Conservation (phyloP, 2,888 invertebrate genomes). For the Acrocera orbiculus region DNA sequence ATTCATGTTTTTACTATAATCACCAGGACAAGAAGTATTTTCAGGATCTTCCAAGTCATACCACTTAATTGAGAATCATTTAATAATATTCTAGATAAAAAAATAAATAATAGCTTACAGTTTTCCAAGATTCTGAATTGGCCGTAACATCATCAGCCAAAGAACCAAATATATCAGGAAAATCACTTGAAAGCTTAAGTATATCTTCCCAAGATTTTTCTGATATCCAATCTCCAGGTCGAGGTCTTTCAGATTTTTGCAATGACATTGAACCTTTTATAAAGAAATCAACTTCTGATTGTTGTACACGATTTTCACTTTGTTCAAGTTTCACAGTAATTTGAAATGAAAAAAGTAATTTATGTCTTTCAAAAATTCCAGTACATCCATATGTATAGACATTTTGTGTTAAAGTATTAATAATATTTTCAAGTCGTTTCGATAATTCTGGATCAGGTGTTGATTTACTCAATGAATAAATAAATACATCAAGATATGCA, state of each 20-base stretch:
- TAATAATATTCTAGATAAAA: too few relatives aligned
- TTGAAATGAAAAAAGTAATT: conserved; percentile 79
- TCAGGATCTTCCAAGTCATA: conserved; percentile 73
- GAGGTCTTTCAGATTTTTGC: conserved; percentile 47
- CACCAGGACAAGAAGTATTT: conserved; percentile 46
- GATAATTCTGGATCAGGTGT: conserved; percentile 60
- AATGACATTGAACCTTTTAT: conserved; percentile 69
- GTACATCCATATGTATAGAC: conserved; percentile 86
- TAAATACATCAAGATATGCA: conserved; percentile 71
- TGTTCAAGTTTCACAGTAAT: conserved; percentile 70
- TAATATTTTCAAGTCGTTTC: conserved; percentile 62
- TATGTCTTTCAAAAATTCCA: conserved; percentile 82
- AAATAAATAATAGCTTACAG: conserved; percentile 32
- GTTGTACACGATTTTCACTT: conserved; percentile 42
- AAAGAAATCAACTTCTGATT: conserved; percentile 71
- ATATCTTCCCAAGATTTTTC: conserved; percentile 69
- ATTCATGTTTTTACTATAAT: conserved; percentile 44
- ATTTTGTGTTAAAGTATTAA: conserved; percentile 67
- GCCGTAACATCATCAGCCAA: conserved; percentile 45
- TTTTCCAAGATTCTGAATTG: conserved; percentile 42
- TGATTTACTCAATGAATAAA: conserved; percentile 61
- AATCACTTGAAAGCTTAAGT: conserved; percentile 50
- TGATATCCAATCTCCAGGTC: conserved; percentile 57
- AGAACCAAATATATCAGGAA: conserved; percentile 43
- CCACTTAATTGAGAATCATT: conserved; percentile 43